Evolutionary conservation across 2,888 invertebrate species (phyloP), one percentile per base, ranked within the genome.

Genomic region (Catocala nupta): DNA sequence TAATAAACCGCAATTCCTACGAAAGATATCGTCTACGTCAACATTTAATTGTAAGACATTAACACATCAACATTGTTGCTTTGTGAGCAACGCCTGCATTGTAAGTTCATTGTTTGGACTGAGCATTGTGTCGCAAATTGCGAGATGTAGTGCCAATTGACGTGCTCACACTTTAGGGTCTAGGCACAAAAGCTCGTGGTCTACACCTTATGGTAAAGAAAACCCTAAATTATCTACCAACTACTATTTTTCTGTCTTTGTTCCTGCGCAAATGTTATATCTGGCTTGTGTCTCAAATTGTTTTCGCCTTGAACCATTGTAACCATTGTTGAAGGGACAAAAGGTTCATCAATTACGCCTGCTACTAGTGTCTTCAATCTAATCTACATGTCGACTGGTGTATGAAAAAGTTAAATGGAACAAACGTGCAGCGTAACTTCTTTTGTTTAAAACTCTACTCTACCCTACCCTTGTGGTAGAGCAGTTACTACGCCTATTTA

Each of bases 141-240:
- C 60, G n/a, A 69, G 65, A 70, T 71, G 69, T 68, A 66, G 71
- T 74, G 70, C 71, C 73, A 81, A 84, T 86, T 83, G 85, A 78
- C 80, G 75, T 81, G 81, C 78, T 71, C 70, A 67, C 77, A 71
- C 77, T 73, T 82, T 75, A 76, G 75, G 60, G 68, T 16, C 63
- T 70, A 70, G 70, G 56, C 73, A 87, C 85, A 88, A 83, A 81
- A 58, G 57, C 75, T 77, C 82, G 82, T 83, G 84, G 82, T 80
- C 75, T 56, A 76, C 85, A 75, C 89, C 88, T 81, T 89, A 88
- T 87, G 88, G 83, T 68, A 66, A 43, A 13, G 25, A 39, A 59
- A 59, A 68, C 59, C 48, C 12, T 56, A 55, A 63, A 63, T 59
- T 48, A 59, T 55, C 11, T 11, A 53, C 12, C 43, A 55, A 57